Evolutionary conservation across 2,797 vertebrate species (phyloP).

Genomic region (Oryzias dopingdopingensis): DNA sequence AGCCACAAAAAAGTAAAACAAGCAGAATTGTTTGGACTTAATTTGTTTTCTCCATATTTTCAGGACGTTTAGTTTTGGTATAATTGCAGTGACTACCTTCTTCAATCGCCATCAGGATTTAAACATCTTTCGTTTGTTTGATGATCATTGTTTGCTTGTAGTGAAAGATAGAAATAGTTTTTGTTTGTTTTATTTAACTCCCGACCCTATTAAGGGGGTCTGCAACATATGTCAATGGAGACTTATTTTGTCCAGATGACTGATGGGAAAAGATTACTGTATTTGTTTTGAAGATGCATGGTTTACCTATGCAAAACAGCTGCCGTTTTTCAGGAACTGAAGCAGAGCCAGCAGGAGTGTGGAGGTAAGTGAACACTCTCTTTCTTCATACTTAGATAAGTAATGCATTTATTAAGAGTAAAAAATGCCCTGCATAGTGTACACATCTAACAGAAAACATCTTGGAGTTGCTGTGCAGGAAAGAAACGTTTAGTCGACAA

Average conservation of each 20-base stretch:
- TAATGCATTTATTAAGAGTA: conserved; percentile 18
- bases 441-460: no score
- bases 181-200: conserved; percentile 3
- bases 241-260: conserved; percentile 1
- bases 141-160: conserved; percentile 5
- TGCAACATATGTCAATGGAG: neutral
- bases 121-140: conserved; percentile 13
- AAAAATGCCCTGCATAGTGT: conserved; percentile 23
- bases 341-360: neutral
- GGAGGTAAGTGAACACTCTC: conserved; percentile 3
- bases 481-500: conserved; percentile 45
- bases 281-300: neutral
- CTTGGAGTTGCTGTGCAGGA: neutral
- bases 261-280: neutral
- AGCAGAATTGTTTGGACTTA: conserved; percentile 34
- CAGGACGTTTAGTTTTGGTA: conserved; percentile 32
- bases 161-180: conserved; percentile 23
- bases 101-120: conserved; percentile 25
- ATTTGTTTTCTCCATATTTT: conserved; percentile 37
- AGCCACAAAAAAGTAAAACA: conserved; percentile 37
- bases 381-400: neutral
- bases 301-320: conserved; percentile 1
- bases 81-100: conserved; percentile 31
- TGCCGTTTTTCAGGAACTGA: neutral
- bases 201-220: conserved; percentile 6